phyloP scores from a whole-genome alignment of 2,888 invertebrate genomes.

The Agrenia bidenticulata region DNA sequence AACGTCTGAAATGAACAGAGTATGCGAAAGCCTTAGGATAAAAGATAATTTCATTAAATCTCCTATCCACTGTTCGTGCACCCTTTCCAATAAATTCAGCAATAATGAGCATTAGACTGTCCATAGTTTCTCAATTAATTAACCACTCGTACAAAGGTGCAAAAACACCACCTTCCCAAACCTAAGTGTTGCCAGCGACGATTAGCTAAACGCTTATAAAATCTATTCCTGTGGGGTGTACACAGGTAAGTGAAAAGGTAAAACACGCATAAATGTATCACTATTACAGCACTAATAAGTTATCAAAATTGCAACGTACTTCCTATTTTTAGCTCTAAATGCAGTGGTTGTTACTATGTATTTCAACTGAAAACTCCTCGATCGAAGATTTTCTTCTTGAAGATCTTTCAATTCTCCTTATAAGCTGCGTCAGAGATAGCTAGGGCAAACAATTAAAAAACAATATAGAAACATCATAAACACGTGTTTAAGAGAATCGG shows the following conservation, averaged over 20 bases:
- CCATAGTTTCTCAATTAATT: not conserved
- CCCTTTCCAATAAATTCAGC: not conserved
- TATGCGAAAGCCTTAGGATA: too few relatives aligned
- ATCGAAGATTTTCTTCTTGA: too few relatives aligned
- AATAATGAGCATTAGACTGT: conserved; percentile 8
- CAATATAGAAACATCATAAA: too few relatives aligned
- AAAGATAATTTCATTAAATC: too few relatives aligned
- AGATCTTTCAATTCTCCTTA: not conserved
- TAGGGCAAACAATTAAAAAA: not conserved
- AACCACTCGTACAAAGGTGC: conserved; percentile 1
- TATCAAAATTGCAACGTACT: conserved; percentile 11
- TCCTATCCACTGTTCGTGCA: too few relatives aligned
- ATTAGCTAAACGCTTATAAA: conserved; percentile 1
- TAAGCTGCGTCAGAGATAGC: not conserved
- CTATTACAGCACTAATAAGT: conserved; percentile 1
- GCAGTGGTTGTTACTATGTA: not conserved
- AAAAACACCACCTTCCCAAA: not conserved
- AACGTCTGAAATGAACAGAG: too few relatives aligned
- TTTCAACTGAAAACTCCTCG: not conserved
- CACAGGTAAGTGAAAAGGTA: not conserved
- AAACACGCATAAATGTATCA: not conserved
- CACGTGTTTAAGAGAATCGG: too few relatives aligned
- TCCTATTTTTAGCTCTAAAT: conserved; percentile 25
- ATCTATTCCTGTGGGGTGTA: not conserved
- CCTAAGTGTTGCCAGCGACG: not conserved